Conservation (phyloP, 1,140 invertebrate species). For the Aphis gossypii region DNA sequence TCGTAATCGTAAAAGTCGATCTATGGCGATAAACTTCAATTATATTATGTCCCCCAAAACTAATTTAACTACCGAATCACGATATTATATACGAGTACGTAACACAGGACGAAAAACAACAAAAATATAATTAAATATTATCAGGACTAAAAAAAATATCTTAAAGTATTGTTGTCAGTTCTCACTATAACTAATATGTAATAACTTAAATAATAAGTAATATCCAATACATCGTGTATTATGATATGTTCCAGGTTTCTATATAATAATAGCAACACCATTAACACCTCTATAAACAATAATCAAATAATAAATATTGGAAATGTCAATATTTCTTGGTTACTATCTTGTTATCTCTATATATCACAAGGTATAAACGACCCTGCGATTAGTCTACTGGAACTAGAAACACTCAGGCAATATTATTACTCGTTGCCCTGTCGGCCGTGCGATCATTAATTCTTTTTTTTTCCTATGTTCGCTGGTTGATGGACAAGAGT, state of each 20-base stretch:
- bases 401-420: not conserved
- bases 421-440: not conserved
- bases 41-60: not conserved
- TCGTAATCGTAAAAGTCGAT: not conserved
- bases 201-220: too few species aligned
- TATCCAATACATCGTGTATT: not conserved
- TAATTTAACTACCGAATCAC: not conserved
- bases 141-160: not conserved
- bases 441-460: not conserved
- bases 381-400: not conserved
- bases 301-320: not conserved
- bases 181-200: too few species aligned
- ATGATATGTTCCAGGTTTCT: too few species aligned
- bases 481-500: too few species aligned
- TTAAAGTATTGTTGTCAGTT: not conserved
- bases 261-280: not conserved
- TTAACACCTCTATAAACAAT: not conserved
- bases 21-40: not conserved
- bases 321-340: not conserved
- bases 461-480: not conserved
- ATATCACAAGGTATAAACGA: not conserved
- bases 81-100: not conserved
- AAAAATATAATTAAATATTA: not conserved
- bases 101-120: not conserved
- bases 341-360: not conserved